Base-by-base conservation (phyloP, 1,140 invertebrate species). In the Apis mellifera region DNA sequence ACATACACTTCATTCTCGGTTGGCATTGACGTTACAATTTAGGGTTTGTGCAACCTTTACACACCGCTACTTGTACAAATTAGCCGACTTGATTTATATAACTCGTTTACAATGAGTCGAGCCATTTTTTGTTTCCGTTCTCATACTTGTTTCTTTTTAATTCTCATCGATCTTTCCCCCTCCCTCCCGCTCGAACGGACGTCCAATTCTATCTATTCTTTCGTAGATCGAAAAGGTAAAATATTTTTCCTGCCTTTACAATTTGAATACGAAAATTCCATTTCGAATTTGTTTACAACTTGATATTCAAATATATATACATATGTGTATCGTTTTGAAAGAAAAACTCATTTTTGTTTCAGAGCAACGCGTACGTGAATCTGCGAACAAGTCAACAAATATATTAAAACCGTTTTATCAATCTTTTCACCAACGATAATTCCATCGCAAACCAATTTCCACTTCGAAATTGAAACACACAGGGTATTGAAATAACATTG, bases 21-120 rank as follows among this genome's bases (percentile, higher is more conserved):
- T 71, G 69, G 52, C 69, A 71, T 71, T 71, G 50, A 71, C 69
- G 69, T 71, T 54, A 71, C 17, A 71, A 71, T 71, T 71, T 70
- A 70, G 48, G 48, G 42, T 54, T 70, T 71, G 52, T 26, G 50
- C 50, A 54, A 71, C 50, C n/a, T 71, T 54, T 54, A 71, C 69
- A 70, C 48, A 68, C 21, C 42, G n/a, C 68, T 52, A 52, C 68
- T 23, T n/a, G 69, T 48, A 21, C 48, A 70, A 70, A 70, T 70
- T 52, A 71, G 11, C 69, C 17, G n/a, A 23, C 8, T 19, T 13
- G 23, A 54, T 71, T 71, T 54, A 54, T 71, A 23, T 26, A 54
- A 71, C 17, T 26, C 50, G 52, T 19, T 71, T 23, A 71, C 69
- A 71, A 71, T 71, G 50, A 50, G 5, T n/a, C 26, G 50, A 11